Evolutionary conservation across 1,140 invertebrate species (phyloP), one percentile per base, ranked within the genome.

Genomic region (Holotrichia oblita): DNA sequence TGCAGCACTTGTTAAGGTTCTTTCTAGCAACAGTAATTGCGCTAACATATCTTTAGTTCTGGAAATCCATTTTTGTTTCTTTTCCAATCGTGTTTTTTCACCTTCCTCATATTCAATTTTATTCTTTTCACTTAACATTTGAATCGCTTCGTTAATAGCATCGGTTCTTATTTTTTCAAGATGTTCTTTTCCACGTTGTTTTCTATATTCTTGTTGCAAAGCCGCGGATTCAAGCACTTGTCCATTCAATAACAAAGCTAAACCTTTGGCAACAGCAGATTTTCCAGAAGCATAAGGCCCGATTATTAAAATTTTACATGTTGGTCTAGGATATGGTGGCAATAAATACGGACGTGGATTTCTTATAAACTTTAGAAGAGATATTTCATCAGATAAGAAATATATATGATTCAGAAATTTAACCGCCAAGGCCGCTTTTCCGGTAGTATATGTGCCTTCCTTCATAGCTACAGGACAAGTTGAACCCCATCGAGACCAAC

Each of bases 401-500:
- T 88, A 92, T 14, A 92, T 85, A 80, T 89, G 88, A 83, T 90
- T 90, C 83, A 91, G 88, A 79, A 92, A 90, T 73, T 87, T 86
- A 2, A 91, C 88, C 10, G 89, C 87, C 82, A 87, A 88, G 81
- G 89, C 88, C 2, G 87, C 79, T 24, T 83, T 82, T 73, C 91
- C 91, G 61, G 85, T 81, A 14, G 85, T 78, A 69, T 85, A 84
- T 41, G 80, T 84, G 12, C 91, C 88, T 69, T 88, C 85, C 55
- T 87, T 87, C 72, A 92, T 84, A 80, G 91, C 88, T 1, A 92
- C 90, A 2, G 91, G 91, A 81, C 91, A 92, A 82, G 87, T 86
- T 48, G 87, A 88, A 44, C 87, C 88, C 90, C 90, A 92, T 17
- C 87, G 82, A 9, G 90, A 91, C 72, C 87, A 82, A 78, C 78